phyloP scores from a whole-genome alignment of 2,113 vertebrate genomes.

The Ranitomeya variabilis region DNA sequence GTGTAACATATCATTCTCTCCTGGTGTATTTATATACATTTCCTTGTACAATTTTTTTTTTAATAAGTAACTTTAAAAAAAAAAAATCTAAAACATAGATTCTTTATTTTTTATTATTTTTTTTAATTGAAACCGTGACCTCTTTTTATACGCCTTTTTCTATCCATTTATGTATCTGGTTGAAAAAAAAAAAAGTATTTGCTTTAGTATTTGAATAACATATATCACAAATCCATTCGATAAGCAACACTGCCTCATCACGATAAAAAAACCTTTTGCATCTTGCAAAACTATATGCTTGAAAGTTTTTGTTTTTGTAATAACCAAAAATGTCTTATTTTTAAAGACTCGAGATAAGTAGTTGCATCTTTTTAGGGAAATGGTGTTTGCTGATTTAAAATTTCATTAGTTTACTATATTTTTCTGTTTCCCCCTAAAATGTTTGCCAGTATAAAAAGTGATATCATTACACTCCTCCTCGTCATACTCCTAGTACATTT shows the following conservation, averaged over 20 bases:
- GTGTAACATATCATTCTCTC: background rate
- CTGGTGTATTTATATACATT: background rate
- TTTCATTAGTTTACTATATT: background rate
- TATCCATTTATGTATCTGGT: background rate
- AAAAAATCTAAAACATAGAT: background rate
- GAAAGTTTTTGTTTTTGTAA: background rate
- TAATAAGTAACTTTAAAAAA: background rate
- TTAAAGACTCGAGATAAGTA: background rate
- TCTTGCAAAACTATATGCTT: background rate
- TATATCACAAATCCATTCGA: background rate
- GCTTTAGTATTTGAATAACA: conserved; percentile 4
- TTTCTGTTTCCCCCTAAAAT: background rate
- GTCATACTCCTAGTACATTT: background rate
- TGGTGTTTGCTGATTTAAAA: background rate
- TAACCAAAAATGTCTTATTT: background rate
- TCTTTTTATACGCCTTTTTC: background rate
- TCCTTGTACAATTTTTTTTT: background rate
- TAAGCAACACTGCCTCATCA: background rate
- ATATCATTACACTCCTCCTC: background rate
- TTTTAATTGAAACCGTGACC: background rate
- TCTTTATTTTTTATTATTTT: background rate
- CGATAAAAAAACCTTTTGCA: background rate
- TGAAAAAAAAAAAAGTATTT: background rate
- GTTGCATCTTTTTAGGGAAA: background rate
- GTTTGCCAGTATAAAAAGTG: background rate